phyloP scores from a whole-genome alignment of 2,113 vertebrate genomes.

The Paralichthys olivaceus region DNA sequence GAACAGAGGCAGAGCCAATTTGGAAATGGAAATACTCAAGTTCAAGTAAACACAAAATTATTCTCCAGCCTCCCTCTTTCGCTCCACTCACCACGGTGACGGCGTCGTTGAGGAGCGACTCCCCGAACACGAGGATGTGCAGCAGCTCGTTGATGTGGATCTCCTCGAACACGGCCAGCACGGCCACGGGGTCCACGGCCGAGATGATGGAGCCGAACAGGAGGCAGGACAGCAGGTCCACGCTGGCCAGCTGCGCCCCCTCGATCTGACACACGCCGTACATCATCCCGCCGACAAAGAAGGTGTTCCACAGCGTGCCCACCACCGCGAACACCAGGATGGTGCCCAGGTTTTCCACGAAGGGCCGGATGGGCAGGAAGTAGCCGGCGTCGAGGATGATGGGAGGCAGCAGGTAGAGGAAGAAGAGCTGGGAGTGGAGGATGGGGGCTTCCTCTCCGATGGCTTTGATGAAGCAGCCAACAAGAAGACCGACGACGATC shows the following conservation, averaged over 20 bases:
- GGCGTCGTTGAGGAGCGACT: slow-evolving; percentile 96
- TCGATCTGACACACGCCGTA: slow-evolving; percentile 88
- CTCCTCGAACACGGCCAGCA: slow-evolving; percentile 96
- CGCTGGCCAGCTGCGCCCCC: slow-evolving; percentile 72
- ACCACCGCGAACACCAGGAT: slow-evolving; percentile 95
- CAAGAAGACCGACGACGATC: slow-evolving; percentile 93
- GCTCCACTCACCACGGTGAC: slow-evolving; percentile 90
- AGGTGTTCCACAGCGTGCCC: slow-evolving; percentile 94
- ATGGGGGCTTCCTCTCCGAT: slow-evolving; percentile 86
- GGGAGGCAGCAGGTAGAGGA: slow-evolving; percentile 95
- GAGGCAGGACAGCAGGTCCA: slow-evolving; percentile 90
- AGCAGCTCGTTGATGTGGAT: slow-evolving; percentile 98
- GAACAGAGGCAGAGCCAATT: background rate
- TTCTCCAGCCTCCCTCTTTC: background rate
- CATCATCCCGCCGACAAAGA: slow-evolving; percentile 90
- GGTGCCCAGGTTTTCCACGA: slow-evolving; percentile 95
- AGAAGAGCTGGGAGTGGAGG: slow-evolving; percentile 89
- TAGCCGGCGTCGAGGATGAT: slow-evolving; percentile 98
- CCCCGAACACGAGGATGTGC: slow-evolving; percentile 95
- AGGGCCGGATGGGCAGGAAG: slow-evolving; percentile 92
- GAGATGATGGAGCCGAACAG: slow-evolving; percentile 96
- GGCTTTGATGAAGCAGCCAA: slow-evolving; percentile 91
- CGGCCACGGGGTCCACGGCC: slow-evolving; percentile 94
- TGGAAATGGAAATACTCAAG: background rate
- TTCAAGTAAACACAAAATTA: too few species aligned